These are phyloP conservation scores for Uropsilus gracilis DNA, from an alignment of 2,113 vertebrate genomes.

Conservation along the genomic window DNA sequence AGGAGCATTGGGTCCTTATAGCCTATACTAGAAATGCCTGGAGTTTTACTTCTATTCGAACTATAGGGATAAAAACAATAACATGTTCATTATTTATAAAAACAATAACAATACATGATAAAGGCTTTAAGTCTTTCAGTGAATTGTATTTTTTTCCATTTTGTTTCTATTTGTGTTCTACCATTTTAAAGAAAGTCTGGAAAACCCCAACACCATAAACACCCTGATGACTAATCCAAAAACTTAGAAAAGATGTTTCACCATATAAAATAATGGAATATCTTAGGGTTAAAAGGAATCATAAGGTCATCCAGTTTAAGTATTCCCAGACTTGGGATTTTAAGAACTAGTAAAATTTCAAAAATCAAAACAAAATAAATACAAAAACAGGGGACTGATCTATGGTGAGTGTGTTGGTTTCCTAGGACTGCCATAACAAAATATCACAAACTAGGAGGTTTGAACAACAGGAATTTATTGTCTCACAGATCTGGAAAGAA, in stretches of 20 bases:
- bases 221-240: background rate
- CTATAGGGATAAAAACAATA: background rate
- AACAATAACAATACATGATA: background rate
- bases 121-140: background rate
- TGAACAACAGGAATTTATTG: background rate
- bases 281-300: background rate
- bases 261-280: background rate
- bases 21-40: background rate
- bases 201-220: background rate
- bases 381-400: background rate
- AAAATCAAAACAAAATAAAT: constrained; percentile 50
- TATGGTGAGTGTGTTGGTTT: background rate
- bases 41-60: background rate
- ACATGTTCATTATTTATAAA: too few relatives aligned
- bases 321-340: background rate
- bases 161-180: background rate
- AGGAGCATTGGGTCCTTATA: background rate
- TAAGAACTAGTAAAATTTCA: constrained; percentile 1
- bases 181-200: background rate
- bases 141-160: background rate
- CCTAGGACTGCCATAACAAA: background rate
- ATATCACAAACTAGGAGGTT: background rate
- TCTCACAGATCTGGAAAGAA: background rate
- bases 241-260: background rate
- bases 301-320: background rate